Evolutionary conservation across 1,140 invertebrate species (phyloP).

Genomic region (Aphidius ervi): DNA sequence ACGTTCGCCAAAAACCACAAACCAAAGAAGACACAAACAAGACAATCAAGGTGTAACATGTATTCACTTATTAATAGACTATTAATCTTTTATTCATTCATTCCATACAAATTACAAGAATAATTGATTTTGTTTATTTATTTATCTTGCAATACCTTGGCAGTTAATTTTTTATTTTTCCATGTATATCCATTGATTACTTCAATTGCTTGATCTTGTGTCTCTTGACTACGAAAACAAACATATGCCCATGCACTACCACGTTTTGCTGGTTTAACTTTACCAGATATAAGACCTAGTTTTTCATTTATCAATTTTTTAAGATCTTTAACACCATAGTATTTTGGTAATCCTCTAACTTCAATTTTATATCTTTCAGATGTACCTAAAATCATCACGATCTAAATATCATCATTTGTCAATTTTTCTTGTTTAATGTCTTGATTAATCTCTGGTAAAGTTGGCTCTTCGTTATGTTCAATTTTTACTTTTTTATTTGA

Average conservation of each 20-base stretch:
- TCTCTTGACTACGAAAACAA: slow-evolving; percentile 74
- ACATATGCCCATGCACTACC: slow-evolving; percentile 68
- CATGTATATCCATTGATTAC: slow-evolving; percentile 70
- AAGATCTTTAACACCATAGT: slow-evolving; percentile 77
- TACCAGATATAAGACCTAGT: slow-evolving; percentile 67
- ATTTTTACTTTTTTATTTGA: too few species aligned
- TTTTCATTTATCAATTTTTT: slow-evolving; percentile 72
- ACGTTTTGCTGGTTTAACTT: slow-evolving; percentile 69
- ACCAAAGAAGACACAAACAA: slow-evolving; percentile 50
- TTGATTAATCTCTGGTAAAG: too few species aligned
- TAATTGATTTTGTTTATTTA: slow-evolving; percentile 35
- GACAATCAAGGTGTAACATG: slow-evolving; percentile 39
- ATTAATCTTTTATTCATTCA: too few species aligned
- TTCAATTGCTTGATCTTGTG: slow-evolving; percentile 65
- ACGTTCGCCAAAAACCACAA: slow-evolving; percentile 44
- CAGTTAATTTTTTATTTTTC: slow-evolving; percentile 61
- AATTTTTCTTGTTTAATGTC: too few species aligned
- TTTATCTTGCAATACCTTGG: slow-evolving; percentile 51
- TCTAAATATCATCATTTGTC: slow-evolving; percentile 58
- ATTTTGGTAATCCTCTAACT: slow-evolving; percentile 78
- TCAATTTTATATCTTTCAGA: slow-evolving; percentile 91
- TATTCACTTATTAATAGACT: background rate
- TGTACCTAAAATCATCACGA: slow-evolving; percentile 76
- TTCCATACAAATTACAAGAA: slow-evolving; percentile 26
- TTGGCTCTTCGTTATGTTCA: too few species aligned